These are phyloP conservation scores for Selene dorsalis DNA, from an alignment of 2,797 vertebrate genomes.

Conservation along the genomic window DNA sequence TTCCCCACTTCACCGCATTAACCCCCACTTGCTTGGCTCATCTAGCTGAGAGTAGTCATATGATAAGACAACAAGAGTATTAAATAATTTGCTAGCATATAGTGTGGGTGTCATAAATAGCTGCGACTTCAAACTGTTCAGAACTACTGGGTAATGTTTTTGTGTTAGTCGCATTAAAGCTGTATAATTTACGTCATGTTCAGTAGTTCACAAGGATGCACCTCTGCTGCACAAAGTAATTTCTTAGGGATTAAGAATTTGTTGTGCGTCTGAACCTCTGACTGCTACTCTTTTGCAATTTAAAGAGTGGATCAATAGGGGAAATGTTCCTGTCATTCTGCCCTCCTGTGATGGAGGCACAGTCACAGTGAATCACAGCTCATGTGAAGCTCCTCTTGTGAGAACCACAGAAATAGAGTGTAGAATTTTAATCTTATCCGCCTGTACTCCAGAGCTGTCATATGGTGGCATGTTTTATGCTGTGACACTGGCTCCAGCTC, in stretches of 20 bases:
- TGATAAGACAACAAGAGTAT: not conserved
- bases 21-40: not conserved
- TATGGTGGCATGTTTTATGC: constrained; percentile 40
- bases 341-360: constrained; percentile 52
- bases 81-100: too few relatives aligned
- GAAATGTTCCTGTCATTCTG: constrained; percentile 55
- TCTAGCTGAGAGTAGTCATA: not conserved
- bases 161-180: not conserved
- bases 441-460: constrained; percentile 46
- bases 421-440: constrained; percentile 57
- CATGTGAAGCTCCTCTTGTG: constrained; percentile 55
- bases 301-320: constrained; percentile 60
- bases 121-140: too few relatives aligned
- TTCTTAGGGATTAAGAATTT: not conserved
- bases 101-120: too few relatives aligned
- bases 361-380: constrained; percentile 65
- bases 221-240: not conserved
- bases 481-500: constrained; percentile 37
- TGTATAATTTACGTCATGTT: not conserved
- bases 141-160: not conserved
- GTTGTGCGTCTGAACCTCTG: constrained; percentile 9
- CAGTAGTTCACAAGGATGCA: not conserved
- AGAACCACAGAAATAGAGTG: constrained; percentile 53
- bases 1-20: not conserved
- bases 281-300: constrained; percentile 34